Evolutionary conservation across 2,797 vertebrate species (phyloP).

Genomic region (Natrix natrix): DNA sequence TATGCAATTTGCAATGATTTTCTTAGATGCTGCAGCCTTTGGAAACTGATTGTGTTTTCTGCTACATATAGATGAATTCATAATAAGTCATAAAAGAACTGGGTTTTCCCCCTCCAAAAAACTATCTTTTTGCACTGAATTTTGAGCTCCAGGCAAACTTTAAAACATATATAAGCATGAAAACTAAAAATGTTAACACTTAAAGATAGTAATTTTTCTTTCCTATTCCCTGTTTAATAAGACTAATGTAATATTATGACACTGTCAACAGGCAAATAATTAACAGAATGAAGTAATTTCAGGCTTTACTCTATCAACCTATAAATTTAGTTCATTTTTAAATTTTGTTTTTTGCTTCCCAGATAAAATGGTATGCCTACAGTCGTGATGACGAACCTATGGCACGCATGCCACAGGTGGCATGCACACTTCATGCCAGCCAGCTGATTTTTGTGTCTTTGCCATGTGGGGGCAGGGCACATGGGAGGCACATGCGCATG

Average conservation of each 20-base stretch:
- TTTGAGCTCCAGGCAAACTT: not conserved
- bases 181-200: not conserved
- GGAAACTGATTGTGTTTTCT: not conserved
- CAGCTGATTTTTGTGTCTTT: too few species aligned
- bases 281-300: not conserved
- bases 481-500: too few species aligned
- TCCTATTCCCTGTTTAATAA: not conserved
- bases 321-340: not conserved
- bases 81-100: not conserved
- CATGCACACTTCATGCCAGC: too few species aligned
- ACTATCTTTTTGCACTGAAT: not conserved
- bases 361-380: not conserved
- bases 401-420: too few species aligned
- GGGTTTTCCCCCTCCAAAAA: not conserved
- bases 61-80: not conserved
- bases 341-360: not conserved
- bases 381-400: too few species aligned
- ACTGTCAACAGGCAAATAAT: not conserved
- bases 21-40: not conserved
- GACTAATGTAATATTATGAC: not conserved
- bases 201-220: not conserved
- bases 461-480: too few species aligned
- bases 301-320: conserved; percentile 11
- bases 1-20: not conserved
- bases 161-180: not conserved